Conservation (phyloP, 2,113 vertebrate species). For the Datnioides undecimradiatus region DNA sequence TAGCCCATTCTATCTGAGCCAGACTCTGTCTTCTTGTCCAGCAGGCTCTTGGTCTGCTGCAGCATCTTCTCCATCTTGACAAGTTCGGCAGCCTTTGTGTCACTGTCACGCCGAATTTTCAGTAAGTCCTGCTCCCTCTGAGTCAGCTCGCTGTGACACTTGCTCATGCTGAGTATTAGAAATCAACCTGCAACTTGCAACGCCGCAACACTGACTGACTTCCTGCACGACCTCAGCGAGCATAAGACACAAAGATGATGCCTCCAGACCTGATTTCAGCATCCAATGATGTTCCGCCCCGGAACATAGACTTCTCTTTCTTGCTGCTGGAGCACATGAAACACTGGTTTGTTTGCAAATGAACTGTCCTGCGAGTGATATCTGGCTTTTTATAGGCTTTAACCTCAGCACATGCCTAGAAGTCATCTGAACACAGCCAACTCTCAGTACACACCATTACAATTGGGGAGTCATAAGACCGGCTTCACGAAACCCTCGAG, state of each 20-base stretch:
- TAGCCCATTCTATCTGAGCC: conserved; percentile 71
- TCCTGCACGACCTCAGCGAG: not conserved
- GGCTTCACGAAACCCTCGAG: conserved; percentile 50
- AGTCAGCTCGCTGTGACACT: conserved; percentile 82
- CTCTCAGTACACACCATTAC: conserved; percentile 55
- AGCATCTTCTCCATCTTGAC: conserved; percentile 89
- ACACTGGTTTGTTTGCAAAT: conserved; percentile 28
- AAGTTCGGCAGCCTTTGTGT: conserved; percentile 88
- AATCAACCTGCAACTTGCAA: conserved; percentile 66
- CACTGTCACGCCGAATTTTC: conserved; percentile 85
- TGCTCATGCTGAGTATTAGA: conserved; percentile 84
- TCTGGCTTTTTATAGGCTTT: conserved; percentile 70
- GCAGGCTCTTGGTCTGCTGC: conserved; percentile 87
- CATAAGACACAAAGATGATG: conserved; percentile 9
- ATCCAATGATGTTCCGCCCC: conserved; percentile 12
- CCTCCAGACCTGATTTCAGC: not conserved
- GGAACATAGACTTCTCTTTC: conserved; percentile 10
- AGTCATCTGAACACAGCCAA: conserved; percentile 58
- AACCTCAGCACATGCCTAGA: conserved; percentile 52
- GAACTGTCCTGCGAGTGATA: conserved; percentile 15
- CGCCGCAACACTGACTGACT: conserved; percentile 16
- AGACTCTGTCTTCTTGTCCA: conserved; percentile 87
- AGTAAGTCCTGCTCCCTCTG: conserved; percentile 84
- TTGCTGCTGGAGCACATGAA: conserved; percentile 19
- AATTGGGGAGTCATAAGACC: conserved; percentile 78